phyloP scores from a whole-genome alignment of 2,888 invertebrate species.

The Pharmacophagus antenor region DNA sequence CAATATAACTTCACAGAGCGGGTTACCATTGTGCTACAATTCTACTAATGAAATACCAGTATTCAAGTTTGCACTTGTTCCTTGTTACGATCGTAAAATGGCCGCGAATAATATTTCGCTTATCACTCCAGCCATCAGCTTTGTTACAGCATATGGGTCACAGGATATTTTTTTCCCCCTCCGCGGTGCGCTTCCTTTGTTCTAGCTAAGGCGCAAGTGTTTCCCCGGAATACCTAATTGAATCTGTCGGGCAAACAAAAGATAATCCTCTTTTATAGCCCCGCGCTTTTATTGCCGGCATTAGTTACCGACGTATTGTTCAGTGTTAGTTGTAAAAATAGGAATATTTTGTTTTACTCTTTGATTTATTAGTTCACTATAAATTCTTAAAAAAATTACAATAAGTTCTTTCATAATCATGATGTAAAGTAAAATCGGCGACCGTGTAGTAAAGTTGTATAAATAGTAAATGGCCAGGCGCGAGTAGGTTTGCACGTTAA shows the following conservation, averaged over 20 bases:
- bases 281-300: slow-evolving; percentile 28
- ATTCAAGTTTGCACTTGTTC: slow-evolving; percentile 44
- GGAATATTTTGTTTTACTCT: too few species aligned
- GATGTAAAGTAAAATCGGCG: background rate
- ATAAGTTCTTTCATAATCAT: background rate
- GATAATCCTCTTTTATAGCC: slow-evolving; percentile 43
- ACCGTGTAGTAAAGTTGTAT: background rate
- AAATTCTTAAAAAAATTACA: background rate
- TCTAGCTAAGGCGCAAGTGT: slow-evolving; percentile 33
- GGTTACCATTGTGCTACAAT: slow-evolving; percentile 44
- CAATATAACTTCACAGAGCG: slow-evolving; percentile 55
- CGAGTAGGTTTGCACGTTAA: too few species aligned
- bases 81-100: slow-evolving; percentile 27
- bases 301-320: slow-evolving; percentile 9
- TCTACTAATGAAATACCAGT: slow-evolving; percentile 19
- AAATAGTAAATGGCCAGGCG: too few species aligned
- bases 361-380: slow-evolving; percentile 8
- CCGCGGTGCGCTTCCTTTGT: slow-evolving; percentile 43
- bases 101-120: slow-evolving; percentile 14
- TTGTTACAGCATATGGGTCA: slow-evolving; percentile 30
- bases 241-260: slow-evolving; percentile 51
- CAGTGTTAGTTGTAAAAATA: slow-evolving; percentile 32
- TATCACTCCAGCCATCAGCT: slow-evolving; percentile 14
- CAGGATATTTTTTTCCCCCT: slow-evolving; percentile 35
- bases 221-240: slow-evolving; percentile 31